Conservation (phyloP, 2,888 invertebrate species). For the Thymelicus sylvestris region DNA sequence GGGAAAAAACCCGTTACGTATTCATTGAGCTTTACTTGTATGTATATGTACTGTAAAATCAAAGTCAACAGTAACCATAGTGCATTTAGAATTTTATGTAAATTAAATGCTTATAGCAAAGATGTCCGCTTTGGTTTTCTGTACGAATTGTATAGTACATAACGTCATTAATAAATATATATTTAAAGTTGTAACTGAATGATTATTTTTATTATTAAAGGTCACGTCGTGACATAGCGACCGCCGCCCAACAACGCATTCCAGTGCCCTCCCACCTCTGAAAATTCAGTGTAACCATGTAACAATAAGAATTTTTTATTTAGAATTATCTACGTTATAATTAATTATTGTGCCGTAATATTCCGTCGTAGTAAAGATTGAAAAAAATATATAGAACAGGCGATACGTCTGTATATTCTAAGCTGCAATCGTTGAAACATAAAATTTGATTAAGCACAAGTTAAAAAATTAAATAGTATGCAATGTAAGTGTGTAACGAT, state of each 20-base stretch:
- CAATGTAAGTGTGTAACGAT: not conserved
- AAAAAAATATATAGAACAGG: conserved; percentile 1
- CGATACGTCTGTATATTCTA: not conserved
- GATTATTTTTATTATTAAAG: not conserved
- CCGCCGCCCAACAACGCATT: not conserved
- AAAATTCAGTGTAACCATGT: conserved; percentile 12
- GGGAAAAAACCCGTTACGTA: no score
- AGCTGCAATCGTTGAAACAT: not conserved
- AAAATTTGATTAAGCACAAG: no score
- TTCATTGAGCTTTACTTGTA: no score
- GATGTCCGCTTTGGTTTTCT: no score
- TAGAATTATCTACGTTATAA: not conserved
- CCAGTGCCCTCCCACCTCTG: conserved; percentile 32
- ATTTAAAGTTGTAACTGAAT: no score
- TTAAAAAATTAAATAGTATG: not conserved
- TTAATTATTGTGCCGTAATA: conserved; percentile 17
- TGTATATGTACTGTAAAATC: no score
- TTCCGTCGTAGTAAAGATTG: conserved; percentile 11
- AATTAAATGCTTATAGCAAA: no score
- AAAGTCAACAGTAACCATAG: no score
- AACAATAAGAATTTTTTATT: conserved; percentile 8
- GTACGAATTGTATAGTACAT: no score
- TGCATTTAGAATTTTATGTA: no score
- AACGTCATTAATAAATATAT: no score
- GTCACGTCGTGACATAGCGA: not conserved